These are phyloP conservation scores for Polyommatus iphigenia DNA, from an alignment of 2,888 invertebrate genomes.

Conservation along the genomic window DNA sequence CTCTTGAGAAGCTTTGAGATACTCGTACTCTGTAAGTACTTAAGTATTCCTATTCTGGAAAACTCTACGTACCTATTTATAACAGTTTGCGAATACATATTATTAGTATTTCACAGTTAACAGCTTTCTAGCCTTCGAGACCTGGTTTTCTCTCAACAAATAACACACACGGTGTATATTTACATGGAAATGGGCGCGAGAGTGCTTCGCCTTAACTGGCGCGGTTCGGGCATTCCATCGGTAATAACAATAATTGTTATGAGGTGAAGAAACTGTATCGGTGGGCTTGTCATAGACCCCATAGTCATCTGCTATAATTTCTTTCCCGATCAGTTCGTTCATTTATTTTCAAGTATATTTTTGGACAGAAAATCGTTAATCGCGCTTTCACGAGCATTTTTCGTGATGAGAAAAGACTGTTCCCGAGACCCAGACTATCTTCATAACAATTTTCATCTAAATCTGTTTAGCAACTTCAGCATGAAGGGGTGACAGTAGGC, in stretches of 20 bases:
- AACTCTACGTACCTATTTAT: neutral
- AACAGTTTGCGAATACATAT: neutral
- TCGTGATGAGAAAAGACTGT: no score
- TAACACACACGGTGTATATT: constrained; percentile 10
- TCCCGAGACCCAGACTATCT: no score
- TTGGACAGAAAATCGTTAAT: no score
- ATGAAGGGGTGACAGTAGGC: no score
- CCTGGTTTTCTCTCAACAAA: constrained; percentile 20
- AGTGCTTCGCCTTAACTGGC: constrained; percentile 37
- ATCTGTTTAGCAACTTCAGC: no score
- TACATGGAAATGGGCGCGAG: neutral
- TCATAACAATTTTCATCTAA: no score
- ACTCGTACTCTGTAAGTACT: neutral
- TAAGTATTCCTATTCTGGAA: neutral
- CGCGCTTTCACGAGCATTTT: no score
- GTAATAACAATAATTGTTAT: constrained; percentile 35
- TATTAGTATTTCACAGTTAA: neutral
- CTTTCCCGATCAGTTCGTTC: no score
- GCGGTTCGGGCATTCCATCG: constrained; percentile 38
- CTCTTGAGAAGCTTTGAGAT: no score
- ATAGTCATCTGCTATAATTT: no score
- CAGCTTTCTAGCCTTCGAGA: constrained; percentile 2
- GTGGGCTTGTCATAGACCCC: neutral
- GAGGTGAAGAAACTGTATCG: neutral
- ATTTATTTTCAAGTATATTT: no score